Evolutionary conservation across 2,888 invertebrate genomes (phyloP).

Genomic region (Iselma pallidipennis): DNA sequence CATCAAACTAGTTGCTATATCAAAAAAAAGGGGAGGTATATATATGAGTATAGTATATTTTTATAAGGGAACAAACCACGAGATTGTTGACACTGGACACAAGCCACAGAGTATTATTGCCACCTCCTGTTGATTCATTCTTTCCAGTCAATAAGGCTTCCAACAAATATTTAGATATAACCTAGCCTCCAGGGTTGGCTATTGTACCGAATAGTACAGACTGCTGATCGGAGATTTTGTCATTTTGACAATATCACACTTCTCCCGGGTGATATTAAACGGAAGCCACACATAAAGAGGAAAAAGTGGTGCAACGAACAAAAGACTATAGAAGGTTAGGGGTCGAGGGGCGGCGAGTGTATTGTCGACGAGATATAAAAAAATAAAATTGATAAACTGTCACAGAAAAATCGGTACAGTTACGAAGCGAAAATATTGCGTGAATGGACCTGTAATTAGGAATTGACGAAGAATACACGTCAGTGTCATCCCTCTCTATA

Average conservation of each 20-base stretch:
- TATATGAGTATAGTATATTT: conserved; percentile 43
- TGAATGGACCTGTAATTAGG: neutral
- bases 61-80: conserved; percentile 43
- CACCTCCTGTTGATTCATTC: conserved; percentile 45
- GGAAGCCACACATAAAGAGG: conserved; percentile 2
- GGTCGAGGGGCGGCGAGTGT: neutral
- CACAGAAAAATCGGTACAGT: neutral
- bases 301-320: neutral
- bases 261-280: conserved; percentile 5
- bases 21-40: conserved; percentile 4
- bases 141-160: conserved; percentile 42
- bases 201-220: conserved; percentile 21
- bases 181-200: conserved; percentile 21
- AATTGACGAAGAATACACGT: neutral
- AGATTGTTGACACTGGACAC: conserved; percentile 44
- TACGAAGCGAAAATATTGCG: neutral
- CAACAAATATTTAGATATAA: conserved; percentile 28
- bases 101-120: conserved; percentile 44
- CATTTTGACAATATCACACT: conserved; percentile 19
- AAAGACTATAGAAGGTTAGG: neutral
- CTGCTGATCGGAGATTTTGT: conserved; percentile 23
- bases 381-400: neutral
- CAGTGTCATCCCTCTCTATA: neutral
- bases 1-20: neutral
- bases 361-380: too few species aligned